Base-by-base conservation (phyloP, 2,113 vertebrate species). In the Serinus canaria region DNA sequence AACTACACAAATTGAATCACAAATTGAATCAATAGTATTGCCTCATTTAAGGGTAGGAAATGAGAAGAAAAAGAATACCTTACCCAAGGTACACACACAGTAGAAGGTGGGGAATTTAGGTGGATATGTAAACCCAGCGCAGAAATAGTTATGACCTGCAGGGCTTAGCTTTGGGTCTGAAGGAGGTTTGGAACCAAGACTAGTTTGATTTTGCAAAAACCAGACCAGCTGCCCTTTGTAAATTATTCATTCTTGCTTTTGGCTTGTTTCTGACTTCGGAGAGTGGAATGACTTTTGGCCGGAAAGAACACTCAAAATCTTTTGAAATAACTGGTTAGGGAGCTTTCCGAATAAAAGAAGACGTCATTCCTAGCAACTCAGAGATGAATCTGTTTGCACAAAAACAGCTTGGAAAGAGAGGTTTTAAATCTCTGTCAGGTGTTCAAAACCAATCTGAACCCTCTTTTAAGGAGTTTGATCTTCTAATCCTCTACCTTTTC, bases 181-280 rank as follows among this genome's bases (percentile, higher is more conserved):
- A 55, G 43, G 39, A 59, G 24, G 9, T 22, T 10, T 52, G 37
- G 46, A 93, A 31, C 25, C 55, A 81, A 81, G 60, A 67, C 47
- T 59, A 69, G 73, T 35, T 90, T 90, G 70, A 72, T 89, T 95
- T 89, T 81, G 27, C 49, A 91, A 90, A 53, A 80, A 91, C 10
- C 39, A 81, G 75, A 47, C n/a, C 80, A 93, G 47, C 50, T 91
- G 72, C 64, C 77, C 80, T 93, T 76, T 39, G 66, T 88, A 95
- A 89, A 95, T 94, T 82, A 90, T 83, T 89, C 21, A 76, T 89
- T 92, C 33, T 86, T 83, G 64, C 47, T 95, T 95, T 95, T 92
- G 83, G 64, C 68, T 93, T 75, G 24, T 86, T 96, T 95, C 60
- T 92, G 72, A 72, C 68, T 95, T 94, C 44, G 47, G 30, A 56